phyloP scores from a whole-genome alignment of 2,113 vertebrate species.

The Peromyscus leucopus region DNA sequence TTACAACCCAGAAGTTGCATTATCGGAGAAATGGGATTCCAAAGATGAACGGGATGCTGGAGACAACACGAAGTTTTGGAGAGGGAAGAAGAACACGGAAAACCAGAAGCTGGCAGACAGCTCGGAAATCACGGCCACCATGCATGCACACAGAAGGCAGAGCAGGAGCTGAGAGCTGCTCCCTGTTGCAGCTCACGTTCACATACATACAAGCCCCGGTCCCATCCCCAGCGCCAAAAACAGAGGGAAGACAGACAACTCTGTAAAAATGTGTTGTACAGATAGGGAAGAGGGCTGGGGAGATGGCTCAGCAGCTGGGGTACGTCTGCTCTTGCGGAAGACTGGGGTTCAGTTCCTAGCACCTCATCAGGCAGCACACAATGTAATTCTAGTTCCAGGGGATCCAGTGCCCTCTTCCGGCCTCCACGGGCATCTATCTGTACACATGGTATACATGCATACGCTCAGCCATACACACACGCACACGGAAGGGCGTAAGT shows the following conservation, averaged over 20 bases:
- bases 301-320: no score
- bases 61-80: not conserved
- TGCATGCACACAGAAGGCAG: not conserved
- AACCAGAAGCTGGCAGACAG: not conserved
- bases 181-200: no score
- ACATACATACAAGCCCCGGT: not conserved
- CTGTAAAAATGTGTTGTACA: not conserved
- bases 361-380: not conserved
- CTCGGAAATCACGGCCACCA: not conserved
- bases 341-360: not conserved
- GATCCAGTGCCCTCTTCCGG: not conserved
- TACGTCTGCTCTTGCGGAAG: not conserved
- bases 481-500: not conserved
- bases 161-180: not conserved
- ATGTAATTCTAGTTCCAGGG: not conserved
- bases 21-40: not conserved
- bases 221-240: not conserved
- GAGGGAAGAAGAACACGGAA: not conserved
- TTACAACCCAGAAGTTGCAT: not conserved
- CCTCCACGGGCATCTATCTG: not conserved
- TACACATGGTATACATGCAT: not conserved
- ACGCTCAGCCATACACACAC: not conserved
- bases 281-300: not conserved
- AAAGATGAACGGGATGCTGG: not conserved
- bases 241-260: not conserved